Evolutionary conservation across 1,140 invertebrate genomes (phyloP).

Genomic region (Hyles vespertilio): DNA sequence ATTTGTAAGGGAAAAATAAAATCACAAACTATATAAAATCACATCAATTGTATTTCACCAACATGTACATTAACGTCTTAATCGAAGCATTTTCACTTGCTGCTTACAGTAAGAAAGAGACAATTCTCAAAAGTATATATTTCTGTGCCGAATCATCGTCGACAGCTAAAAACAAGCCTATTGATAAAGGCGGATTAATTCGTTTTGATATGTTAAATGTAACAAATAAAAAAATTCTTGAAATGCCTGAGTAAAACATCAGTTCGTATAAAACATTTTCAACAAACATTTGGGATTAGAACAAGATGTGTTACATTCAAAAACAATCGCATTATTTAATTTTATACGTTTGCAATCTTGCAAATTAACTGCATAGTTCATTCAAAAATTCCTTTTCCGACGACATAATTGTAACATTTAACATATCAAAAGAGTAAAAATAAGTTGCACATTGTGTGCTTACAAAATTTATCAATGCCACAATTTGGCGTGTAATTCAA

Average conservation of each 20-base stretch:
- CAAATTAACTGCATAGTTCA: too few species aligned
- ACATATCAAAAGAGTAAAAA: conserved; percentile 44
- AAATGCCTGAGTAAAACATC: too few species aligned
- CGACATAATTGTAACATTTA: conserved; percentile 37
- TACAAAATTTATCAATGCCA: conserved; percentile 41
- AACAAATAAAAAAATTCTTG: background rate
- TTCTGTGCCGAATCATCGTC: conserved; percentile 36
- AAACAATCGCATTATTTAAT: too few species aligned
- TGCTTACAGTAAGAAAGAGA: conserved; percentile 68
- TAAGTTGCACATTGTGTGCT: conserved; percentile 60
- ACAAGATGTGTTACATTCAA: background rate
- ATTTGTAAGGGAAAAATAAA: conserved; percentile 35
- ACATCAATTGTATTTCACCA: conserved; percentile 76
- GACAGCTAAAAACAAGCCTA: conserved; percentile 63
- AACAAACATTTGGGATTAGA: too few species aligned
- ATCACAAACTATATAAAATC: conserved; percentile 61
- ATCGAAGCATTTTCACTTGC: conserved; percentile 66
- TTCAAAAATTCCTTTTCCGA: too few species aligned
- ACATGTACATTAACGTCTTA: conserved; percentile 73
- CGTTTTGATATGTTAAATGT: conserved; percentile 51
- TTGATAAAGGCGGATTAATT: conserved; percentile 63
- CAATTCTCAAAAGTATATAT: conserved; percentile 53
- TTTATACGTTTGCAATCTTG: too few species aligned
- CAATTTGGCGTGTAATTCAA: conserved; percentile 35
- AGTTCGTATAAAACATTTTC: too few species aligned